Evolutionary conservation across 2,113 vertebrate species (phyloP), one percentile per base, ranked within the genome.

Genomic region (Myxocyprinus asiaticus): DNA sequence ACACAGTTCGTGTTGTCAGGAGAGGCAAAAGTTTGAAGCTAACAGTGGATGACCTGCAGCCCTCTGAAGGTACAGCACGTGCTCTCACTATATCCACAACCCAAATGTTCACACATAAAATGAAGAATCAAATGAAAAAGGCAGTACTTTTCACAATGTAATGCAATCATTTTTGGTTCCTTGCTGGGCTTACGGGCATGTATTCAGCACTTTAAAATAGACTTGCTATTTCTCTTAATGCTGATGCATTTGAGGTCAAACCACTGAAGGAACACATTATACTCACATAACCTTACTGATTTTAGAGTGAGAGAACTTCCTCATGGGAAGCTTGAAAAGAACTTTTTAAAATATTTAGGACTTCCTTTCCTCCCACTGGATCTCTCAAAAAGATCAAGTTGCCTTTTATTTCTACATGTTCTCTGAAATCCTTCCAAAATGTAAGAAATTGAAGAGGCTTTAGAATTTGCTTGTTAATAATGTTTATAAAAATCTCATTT

Each of bases 1-100:
- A 99, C 94, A 99, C 98, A 33, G 97, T 99, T 85, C 95, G 97
- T 89, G 98, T 99, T 88, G 94, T 96, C 87, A 95, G 98, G 51
- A 94, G 98, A 89, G 98, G 98, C 90, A 98, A 98, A 92, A 94
- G 92, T 86, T 94, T 99, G 91, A 98, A 97, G 91, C 93, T 99
- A 90, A 96, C 93, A 10, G 97, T 99, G 89, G 97, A 99, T 87
- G 98, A 99, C 88, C 94, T 98, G 77, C 96, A 93, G 88, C 89
- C 92, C 44, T 90, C 89, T 7, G 93, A 94, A 93, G 93, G 93
- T 94, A 92, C 88, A 56, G 22, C 15, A n/a, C 45, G 83, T 17
- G 56, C 56, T 63, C 66, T 67, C 45, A 48, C 14, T n/a, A 15
- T 58, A 58, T 58, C 55, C 55, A 58, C 14, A 14, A 7, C 22